A percentile compares a stretch with the other conserved stretches of the same genome.
phyloP scores from a whole-genome alignment of 2,888 invertebrate species.

The Ephialtes manifestator region DNA sequence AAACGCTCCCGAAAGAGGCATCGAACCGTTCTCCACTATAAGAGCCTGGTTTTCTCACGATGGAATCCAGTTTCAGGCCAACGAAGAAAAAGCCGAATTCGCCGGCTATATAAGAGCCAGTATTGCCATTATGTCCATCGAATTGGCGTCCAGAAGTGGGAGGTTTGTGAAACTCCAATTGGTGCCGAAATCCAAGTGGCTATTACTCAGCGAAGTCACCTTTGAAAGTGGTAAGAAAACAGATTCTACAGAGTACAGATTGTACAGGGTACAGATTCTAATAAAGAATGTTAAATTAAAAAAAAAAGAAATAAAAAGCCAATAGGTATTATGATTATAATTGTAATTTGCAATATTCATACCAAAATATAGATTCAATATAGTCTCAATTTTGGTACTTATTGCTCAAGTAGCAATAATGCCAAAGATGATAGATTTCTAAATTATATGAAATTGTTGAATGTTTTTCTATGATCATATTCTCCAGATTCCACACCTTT shows the following conservation, averaged over 20 bases:
- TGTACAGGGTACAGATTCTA: too few species aligned
- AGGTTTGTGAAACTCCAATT: constrained; percentile 92
- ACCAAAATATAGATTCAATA: not conserved
- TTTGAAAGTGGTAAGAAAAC: constrained; percentile 90
- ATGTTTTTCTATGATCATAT: too few species aligned
- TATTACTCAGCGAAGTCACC: constrained; percentile 95
- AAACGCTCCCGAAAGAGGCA: constrained; percentile 92
- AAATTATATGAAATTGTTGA: too few species aligned
- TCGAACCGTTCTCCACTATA: constrained; percentile 92
- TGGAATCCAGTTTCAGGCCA: constrained; percentile 91
- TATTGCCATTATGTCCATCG: constrained; percentile 90
- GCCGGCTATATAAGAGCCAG: constrained; percentile 86
- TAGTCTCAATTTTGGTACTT: not conserved
- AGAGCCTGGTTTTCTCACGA: constrained; percentile 93
- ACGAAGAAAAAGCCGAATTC: constrained; percentile 88
- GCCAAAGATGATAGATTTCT: too few species aligned
- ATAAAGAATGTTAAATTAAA: too few species aligned
- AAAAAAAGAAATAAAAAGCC: too few species aligned
- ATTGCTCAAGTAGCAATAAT: not conserved
- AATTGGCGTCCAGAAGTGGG: constrained; percentile 91
- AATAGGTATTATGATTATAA: too few species aligned
- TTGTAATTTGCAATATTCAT: too few species aligned
- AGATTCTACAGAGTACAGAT: too few species aligned
- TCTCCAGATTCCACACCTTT: too few species aligned
- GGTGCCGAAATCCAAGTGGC: constrained; percentile 94